Evolutionary conservation across 2,113 vertebrate genomes (phyloP), one percentile per base, ranked within the genome.

Genomic region (Cyanoramphus novaezelandiae): DNA sequence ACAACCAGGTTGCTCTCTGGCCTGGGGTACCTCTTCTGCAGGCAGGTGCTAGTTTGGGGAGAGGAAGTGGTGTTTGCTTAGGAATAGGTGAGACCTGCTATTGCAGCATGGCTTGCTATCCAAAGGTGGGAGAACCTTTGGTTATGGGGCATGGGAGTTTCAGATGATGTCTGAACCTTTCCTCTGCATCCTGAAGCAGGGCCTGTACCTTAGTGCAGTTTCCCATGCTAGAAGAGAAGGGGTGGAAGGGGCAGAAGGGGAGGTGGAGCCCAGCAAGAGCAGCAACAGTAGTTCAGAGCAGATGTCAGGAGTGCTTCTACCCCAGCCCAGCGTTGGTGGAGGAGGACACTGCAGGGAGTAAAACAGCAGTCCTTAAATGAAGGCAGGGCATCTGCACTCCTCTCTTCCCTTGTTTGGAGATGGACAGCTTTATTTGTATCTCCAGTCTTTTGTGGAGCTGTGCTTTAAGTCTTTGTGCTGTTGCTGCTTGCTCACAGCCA

Each of bases 311-410:
- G 18, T 82, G n/a, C 52, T 82, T 20, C 31, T 53, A 33, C 4
- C 13, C 12, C 1, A 4, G 28, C 33, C 13, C 43, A 53, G 0
- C 2, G 1, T 29, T 57, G 31, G 4, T 4, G 3, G 28, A 19
- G 4, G 7, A 9, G 7, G 3, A 8, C 2, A 1, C 13, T 57
- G 33, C 17, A 41, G 18, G 10, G 29, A 76, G 18, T 7, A 83
- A n/a, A 31, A 37, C 1, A 5, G 17, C 33, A 44, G 70, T 78
- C 10, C 37, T 74, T 63, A 31, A 33, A 29, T 75, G 16, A 16
- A 31, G 9, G 13, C 31, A 33, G 16, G 24, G 19, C 7, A 41
- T 57, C 62, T 77, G 27, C 11, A 8, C 5, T 71, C 25, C 23
- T 71, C 24, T 69, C 17, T 81, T 80, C 17, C 33, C 18, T 31